phyloP scores from a whole-genome alignment of 2,113 vertebrate genomes.

The Menura novaehollandiae region DNA sequence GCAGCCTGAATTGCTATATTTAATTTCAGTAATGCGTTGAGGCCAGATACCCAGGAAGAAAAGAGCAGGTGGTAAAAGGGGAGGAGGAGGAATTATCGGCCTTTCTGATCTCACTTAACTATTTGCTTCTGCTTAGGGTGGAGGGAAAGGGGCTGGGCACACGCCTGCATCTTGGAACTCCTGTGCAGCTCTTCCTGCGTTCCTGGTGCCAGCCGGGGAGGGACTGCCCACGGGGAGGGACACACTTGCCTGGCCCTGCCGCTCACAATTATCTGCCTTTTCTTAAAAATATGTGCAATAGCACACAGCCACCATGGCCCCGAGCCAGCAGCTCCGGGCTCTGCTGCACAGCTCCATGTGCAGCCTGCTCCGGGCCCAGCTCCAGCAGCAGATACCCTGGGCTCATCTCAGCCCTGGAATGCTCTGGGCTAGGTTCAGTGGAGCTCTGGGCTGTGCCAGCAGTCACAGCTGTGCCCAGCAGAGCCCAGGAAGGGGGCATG shows the following conservation, averaged over 20 bases:
- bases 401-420: neutral
- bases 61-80: neutral
- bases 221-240: neutral
- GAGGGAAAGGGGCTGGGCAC: neutral
- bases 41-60: neutral
- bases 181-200: fast-evolving
- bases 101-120: neutral
- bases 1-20: neutral
- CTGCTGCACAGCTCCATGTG: neutral
- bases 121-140: neutral
- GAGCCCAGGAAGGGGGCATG: no score
- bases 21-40: neutral
- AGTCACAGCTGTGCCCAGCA: neutral
- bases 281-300: neutral
- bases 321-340: neutral
- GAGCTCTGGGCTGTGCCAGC: neutral
- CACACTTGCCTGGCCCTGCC: neutral
- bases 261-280: neutral
- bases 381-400: neutral
- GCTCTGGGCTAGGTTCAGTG: fast-evolving
- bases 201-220: neutral
- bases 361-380: fast-evolving
- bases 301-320: neutral
- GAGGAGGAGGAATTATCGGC: neutral
- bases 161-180: fast-evolving